A percentile compares a stretch with the other conserved stretches of the same genome.
Evolutionary conservation across 2,113 vertebrate genomes (phyloP).

Genomic region (Myrmecophaga tridactyla): DNA sequence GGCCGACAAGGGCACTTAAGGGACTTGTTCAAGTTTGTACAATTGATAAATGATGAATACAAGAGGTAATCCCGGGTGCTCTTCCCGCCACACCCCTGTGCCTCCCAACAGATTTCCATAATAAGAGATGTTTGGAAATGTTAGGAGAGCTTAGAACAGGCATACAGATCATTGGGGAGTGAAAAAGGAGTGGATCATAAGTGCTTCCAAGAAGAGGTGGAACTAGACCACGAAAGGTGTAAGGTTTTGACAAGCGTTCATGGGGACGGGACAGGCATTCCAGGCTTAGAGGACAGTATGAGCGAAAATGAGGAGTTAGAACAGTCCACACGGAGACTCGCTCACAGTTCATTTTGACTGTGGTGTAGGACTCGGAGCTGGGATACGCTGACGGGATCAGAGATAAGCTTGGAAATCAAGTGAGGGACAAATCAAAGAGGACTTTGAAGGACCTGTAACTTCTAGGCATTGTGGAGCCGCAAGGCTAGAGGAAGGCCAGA

Average conservation of each 20-base stretch:
- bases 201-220: not conserved
- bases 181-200: not conserved
- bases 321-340: not conserved
- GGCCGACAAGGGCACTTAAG: not conserved
- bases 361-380: not conserved
- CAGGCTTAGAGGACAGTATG: not conserved
- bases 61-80: not conserved
- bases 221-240: not conserved
- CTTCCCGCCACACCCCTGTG: not conserved
- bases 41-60: not conserved
- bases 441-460: constrained; percentile 32
- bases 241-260: not conserved
- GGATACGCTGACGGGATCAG: not conserved
- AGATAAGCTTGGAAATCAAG: constrained; percentile 3
- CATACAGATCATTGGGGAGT: not conserved
- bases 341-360: not conserved
- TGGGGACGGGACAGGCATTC: not conserved
- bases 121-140: not conserved
- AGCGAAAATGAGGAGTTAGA: not conserved
- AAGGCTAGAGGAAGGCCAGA: not conserved
- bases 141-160: not conserved
- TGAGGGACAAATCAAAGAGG: constrained; percentile 16
- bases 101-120: not conserved
- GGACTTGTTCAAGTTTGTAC: not conserved
- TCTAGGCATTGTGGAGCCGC: not conserved